These are phyloP conservation scores for Monarcha castaneiventris DNA, from an alignment of 2,113 vertebrate species.

Conservation along the genomic window DNA sequence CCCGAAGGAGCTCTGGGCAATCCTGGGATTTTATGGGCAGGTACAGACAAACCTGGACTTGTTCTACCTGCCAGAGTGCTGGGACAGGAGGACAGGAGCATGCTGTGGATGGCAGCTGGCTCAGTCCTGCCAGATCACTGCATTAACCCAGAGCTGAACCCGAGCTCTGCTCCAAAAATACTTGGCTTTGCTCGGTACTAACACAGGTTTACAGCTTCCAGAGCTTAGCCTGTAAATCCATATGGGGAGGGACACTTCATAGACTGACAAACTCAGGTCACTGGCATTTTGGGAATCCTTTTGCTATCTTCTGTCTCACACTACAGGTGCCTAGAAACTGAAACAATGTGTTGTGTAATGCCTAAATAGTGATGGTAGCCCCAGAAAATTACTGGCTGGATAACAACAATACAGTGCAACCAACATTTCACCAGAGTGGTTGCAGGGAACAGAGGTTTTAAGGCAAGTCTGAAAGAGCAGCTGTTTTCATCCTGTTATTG, in stretches of 20 bases:
- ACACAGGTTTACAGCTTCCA: background rate
- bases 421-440: background rate
- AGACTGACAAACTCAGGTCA: background rate
- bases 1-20: background rate
- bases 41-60: background rate
- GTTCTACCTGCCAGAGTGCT: background rate
- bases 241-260: fast-evolving
- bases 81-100: background rate
- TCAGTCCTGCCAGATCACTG: background rate
- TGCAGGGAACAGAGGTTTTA: background rate
- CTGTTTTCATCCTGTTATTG: background rate
- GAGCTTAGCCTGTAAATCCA: background rate
- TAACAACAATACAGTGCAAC: background rate
- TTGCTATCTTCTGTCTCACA: background rate
- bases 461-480: background rate
- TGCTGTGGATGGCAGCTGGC: background rate
- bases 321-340: background rate
- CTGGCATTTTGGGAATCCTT: background rate
- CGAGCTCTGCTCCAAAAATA: background rate
- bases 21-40: background rate
- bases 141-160: background rate
- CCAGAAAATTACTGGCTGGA: background rate
- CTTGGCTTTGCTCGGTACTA: background rate
- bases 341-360: background rate
- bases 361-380: background rate